phyloP scores from a whole-genome alignment of 2,113 vertebrate genomes.

The Pseudolaguvia tuberculata region DNA sequence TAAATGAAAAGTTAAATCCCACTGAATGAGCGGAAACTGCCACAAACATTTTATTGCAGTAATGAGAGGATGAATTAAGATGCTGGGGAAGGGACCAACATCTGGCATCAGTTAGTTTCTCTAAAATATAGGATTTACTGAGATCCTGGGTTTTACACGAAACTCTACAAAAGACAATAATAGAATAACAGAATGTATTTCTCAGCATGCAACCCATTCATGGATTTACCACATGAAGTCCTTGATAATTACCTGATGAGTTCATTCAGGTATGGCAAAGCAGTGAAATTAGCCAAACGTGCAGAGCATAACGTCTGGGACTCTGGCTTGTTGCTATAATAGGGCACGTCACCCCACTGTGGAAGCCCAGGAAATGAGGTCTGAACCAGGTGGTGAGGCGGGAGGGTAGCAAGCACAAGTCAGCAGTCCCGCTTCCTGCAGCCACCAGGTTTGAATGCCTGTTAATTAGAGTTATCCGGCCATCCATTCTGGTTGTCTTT shows the following conservation, averaged over 20 bases:
- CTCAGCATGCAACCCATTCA: not conserved
- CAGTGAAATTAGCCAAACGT: constrained; percentile 19
- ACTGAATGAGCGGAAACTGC: too few species aligned
- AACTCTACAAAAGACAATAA: too few species aligned
- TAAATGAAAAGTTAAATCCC: too few species aligned
- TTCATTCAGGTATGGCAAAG: constrained; percentile 30
- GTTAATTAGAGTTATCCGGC: constrained; percentile 45
- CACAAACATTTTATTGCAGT: too few species aligned
- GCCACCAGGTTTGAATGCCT: constrained; percentile 38
- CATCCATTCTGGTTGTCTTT: constrained; percentile 28
- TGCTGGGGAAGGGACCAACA: too few species aligned
- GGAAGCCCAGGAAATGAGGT: constrained; percentile 37
- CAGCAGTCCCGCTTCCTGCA: constrained; percentile 42
- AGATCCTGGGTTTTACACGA: not conserved
- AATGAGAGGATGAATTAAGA: not conserved
- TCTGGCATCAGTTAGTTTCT: not conserved
- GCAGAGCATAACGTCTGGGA: not conserved
- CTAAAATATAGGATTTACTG: not conserved
- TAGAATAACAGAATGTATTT: too few species aligned
- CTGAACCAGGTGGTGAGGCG: constrained; percentile 43
- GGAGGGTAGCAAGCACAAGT: constrained; percentile 39
- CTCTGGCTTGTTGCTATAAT: not conserved
- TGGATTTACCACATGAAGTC: constrained; percentile 6
- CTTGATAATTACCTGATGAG: constrained; percentile 31
- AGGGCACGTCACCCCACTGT: constrained; percentile 21